A percentile compares a stretch with the other conserved stretches of the same genome.
Evolutionary conservation across 2,888 invertebrate species (phyloP).

Genomic region (Bellardia bayeri): DNA sequence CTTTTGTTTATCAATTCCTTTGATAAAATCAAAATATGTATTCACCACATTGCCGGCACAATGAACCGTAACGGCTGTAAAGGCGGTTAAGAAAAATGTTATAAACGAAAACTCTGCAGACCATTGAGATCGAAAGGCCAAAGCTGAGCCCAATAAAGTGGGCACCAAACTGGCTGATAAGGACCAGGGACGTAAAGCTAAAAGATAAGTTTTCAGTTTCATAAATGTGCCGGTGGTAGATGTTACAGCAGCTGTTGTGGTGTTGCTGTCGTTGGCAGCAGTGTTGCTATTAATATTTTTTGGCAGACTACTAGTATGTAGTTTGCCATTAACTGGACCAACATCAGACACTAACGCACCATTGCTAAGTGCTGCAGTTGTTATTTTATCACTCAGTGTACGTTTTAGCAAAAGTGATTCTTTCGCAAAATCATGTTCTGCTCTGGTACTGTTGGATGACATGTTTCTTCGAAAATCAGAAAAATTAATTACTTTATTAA

Average conservation of each 20-base stretch:
- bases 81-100: constrained; percentile 91
- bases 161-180: constrained; percentile 96
- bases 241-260: constrained; percentile 34
- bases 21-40: constrained; percentile 97
- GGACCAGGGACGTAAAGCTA: constrained; percentile 97
- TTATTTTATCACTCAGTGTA: background rate
- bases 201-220: constrained; percentile 94
- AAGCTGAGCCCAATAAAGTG: constrained; percentile 93
- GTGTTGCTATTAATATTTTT: constrained; percentile 10
- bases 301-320: background rate
- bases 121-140: constrained; percentile 93
- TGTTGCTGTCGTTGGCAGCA: background rate
- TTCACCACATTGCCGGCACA: constrained; percentile 98
- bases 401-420: constrained; percentile 48
- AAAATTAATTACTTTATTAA: background rate
- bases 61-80: constrained; percentile 96
- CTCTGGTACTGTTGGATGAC: constrained; percentile 9
- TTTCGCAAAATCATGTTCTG: background rate
- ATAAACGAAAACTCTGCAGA: constrained; percentile 91
- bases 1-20: constrained; percentile 96
- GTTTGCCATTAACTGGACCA: constrained; percentile 51
- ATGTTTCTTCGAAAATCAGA: constrained; percentile 19
- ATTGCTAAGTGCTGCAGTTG: constrained; percentile 13
- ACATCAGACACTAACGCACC: constrained; percentile 28
- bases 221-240: constrained; percentile 86